Percentiles rank a stretch among this genome's conserved stretches.
Conservation (phyloP, 2,113 vertebrate species). For the Charadrius vociferus region DNA sequence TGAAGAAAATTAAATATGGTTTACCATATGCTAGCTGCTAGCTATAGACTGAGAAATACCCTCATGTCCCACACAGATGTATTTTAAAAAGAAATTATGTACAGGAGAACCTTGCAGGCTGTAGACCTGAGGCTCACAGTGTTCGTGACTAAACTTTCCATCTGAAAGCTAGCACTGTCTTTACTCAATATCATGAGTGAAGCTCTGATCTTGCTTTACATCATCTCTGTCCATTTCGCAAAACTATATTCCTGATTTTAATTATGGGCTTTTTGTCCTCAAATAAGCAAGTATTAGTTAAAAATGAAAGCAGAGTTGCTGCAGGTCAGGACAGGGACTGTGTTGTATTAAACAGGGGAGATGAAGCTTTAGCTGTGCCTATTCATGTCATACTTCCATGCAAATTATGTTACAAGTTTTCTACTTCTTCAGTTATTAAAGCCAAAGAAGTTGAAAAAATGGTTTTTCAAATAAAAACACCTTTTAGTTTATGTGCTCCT, state of each 20-base stretch:
- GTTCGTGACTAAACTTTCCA: background rate
- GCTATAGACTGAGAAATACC: background rate
- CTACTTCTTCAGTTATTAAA: background rate
- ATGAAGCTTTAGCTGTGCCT: background rate
- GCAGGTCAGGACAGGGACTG: background rate
- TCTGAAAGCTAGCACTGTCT: background rate
- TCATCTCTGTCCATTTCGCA: background rate
- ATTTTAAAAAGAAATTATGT: background rate
- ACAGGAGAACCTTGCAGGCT: background rate
- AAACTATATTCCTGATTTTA: background rate
- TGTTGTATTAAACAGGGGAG: background rate
- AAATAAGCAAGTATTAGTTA: background rate
- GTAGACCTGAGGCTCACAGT: background rate
- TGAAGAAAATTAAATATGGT: background rate
- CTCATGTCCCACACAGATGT: background rate
- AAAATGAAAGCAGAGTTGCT: background rate
- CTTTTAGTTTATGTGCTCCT: background rate
- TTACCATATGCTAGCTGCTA: background rate
- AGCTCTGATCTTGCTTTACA: background rate
- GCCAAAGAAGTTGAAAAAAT: background rate
- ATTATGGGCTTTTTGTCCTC: background rate
- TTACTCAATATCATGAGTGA: background rate
- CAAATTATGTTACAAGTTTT: background rate
- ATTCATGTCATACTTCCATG: background rate
- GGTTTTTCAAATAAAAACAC: background rate